Evolutionary conservation across 2,888 invertebrate species (phyloP).

Genomic region (Microctonus aethiopoides): DNA sequence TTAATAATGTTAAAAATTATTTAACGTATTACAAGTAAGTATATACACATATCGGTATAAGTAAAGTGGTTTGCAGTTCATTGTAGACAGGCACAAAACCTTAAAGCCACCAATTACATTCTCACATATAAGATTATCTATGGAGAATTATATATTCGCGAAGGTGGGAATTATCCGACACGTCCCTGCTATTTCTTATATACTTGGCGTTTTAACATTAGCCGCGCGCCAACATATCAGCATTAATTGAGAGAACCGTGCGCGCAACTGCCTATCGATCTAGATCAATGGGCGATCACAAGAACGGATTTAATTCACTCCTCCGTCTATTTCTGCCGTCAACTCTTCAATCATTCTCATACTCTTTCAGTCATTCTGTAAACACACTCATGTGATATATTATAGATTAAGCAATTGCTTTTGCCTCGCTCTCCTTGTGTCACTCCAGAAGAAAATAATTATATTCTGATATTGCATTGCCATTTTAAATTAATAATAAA

Average conservation of each 20-base stretch:
- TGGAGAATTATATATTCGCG: not conserved
- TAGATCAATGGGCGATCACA: slow-evolving; percentile 3
- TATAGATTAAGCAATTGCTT: not conserved
- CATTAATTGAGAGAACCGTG: not conserved
- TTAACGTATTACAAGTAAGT: not conserved
- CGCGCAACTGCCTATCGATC: slow-evolving; percentile 2
- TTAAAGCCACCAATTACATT: slow-evolving; percentile 19
- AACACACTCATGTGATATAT: not conserved
- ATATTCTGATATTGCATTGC: too few relatives aligned
- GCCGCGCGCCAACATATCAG: not conserved
- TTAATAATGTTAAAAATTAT: not conserved
- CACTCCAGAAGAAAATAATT: too few relatives aligned
- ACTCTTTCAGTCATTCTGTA: not conserved
- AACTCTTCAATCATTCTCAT: not conserved
- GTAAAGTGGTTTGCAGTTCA: not conserved
- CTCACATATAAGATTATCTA: slow-evolving; percentile 7
- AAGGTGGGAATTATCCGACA: not conserved
- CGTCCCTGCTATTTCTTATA: not conserved
- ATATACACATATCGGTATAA: not conserved
- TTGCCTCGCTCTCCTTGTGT: not conserved
- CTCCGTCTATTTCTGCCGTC: too few relatives aligned
- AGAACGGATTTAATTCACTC: not conserved
- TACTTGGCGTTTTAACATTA: not conserved
- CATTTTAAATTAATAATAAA: too few relatives aligned
- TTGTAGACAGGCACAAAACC: not conserved